These are phyloP conservation scores for Apus apus DNA, from an alignment of 2,113 vertebrate species.

Conservation along the genomic window DNA sequence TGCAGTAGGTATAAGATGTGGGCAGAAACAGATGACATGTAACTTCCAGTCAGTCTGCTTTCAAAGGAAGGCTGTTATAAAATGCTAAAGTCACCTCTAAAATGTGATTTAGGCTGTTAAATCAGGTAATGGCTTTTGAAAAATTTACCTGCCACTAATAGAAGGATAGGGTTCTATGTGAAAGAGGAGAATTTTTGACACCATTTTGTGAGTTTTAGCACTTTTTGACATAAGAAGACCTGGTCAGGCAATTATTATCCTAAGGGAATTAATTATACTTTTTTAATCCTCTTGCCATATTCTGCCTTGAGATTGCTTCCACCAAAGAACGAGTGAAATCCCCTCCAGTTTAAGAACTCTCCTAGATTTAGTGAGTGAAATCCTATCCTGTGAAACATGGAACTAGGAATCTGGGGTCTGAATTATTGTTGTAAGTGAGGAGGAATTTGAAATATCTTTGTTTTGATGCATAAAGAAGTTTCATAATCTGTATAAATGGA, in stretches of 20 bases:
- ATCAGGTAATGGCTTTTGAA: constrained; percentile 22
- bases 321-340: neutral
- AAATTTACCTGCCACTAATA: constrained; percentile 8
- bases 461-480: neutral
- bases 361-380: neutral
- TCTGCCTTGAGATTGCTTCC: neutral
- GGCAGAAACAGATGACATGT: neutral
- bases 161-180: neutral
- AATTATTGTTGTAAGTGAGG: neutral
- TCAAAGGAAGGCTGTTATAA: constrained; percentile 19
- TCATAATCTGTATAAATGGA: neutral
- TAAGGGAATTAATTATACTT: neutral
- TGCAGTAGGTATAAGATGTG: neutral
- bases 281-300: neutral
- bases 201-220: neutral
- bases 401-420: neutral
- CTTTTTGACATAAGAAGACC: neutral
- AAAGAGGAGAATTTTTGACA: neutral
- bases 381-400: neutral
- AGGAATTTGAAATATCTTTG: neutral
- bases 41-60: neutral
- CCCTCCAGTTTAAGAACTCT: neutral
- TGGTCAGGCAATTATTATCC: neutral
- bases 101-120: constrained; percentile 20
- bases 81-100: constrained; percentile 12